A percentile compares a stretch with the other conserved stretches of the same genome.
Conservation (phyloP, 2,797 vertebrate species). For the Pantherophis alleghaniensis region DNA sequence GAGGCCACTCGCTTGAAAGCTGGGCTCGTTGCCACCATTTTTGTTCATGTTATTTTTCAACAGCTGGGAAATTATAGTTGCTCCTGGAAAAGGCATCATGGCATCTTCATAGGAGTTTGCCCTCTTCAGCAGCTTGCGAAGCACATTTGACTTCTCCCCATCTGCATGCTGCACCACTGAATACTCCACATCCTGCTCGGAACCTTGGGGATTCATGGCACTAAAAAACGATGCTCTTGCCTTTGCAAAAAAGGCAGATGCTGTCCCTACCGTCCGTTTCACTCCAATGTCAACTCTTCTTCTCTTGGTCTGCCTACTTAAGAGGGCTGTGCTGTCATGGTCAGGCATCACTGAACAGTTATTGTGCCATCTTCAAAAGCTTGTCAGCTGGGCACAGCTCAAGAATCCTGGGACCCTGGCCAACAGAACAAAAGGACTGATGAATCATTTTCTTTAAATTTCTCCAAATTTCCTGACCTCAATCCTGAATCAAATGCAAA, state of each 20-base stretch:
- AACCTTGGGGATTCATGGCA: constrained; percentile 98
- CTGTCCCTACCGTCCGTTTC: constrained; percentile 97
- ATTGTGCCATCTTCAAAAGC: constrained; percentile 98
- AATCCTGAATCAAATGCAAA: constrained; percentile 84
- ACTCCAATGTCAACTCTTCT: constrained; percentile 99
- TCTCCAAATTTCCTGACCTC: constrained; percentile 87
- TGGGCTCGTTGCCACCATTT: constrained; percentile 90
- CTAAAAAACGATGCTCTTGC: constrained; percentile 91
- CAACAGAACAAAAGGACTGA: constrained; percentile 86
- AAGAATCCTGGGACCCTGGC: constrained; percentile 89
- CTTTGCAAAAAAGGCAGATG: constrained; percentile 91
- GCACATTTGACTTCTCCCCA: constrained; percentile 97
- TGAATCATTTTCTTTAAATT: constrained; percentile 86
- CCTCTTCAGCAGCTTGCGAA: constrained; percentile 99
- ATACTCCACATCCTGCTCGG: constrained; percentile 95
- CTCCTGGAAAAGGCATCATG: constrained; percentile 98
- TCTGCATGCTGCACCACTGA: constrained; percentile 93
- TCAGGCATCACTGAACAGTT: constrained; percentile 99
- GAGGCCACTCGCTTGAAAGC: constrained; percentile 92
- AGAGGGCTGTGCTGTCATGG: constrained; percentile 98
- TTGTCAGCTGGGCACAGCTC: constrained; percentile 91
- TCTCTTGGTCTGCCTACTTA: constrained; percentile 99
- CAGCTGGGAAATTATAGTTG: constrained; percentile 98
- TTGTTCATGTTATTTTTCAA: constrained; percentile 99
- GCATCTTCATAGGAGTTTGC: constrained; percentile 98